Percentiles rank a stretch among this genome's conserved stretches.
These are phyloP conservation scores for Euspilapteryx auroguttella DNA, from an alignment of 2,888 invertebrate species.

Conservation along the genomic window DNA sequence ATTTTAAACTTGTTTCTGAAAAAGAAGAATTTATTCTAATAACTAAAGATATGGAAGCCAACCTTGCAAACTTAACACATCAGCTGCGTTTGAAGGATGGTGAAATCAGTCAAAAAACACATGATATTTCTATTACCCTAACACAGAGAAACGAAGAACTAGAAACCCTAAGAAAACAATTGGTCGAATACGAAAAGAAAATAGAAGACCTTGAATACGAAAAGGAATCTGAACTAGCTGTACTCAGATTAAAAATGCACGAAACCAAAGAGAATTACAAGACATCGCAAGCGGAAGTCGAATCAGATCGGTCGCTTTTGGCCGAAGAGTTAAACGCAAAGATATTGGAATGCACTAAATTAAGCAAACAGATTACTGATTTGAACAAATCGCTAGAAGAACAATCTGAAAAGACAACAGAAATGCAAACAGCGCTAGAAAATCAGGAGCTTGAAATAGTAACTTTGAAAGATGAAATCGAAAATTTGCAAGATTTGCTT, in stretches of 20 bases:
- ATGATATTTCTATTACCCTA: conserved; percentile 28
- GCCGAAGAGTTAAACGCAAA: conserved; percentile 36
- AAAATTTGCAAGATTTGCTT: conserved; percentile 21
- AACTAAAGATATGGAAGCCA: conserved; percentile 20
- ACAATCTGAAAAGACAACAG: conserved; percentile 53
- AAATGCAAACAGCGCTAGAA: conserved; percentile 65
- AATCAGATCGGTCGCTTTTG: conserved; percentile 23
- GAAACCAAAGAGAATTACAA: conserved; percentile 36
- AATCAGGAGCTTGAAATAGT: conserved; percentile 75
- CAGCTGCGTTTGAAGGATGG: conserved; percentile 32
- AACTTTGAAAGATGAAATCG: conserved; percentile 68
- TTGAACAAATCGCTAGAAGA: conserved; percentile 55
- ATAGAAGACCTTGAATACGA: conserved; percentile 49
- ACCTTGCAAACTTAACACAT: conserved; percentile 22
- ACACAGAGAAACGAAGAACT: conserved; percentile 40
- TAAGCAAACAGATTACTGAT: conserved; percentile 53
- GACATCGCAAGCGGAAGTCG: conserved; percentile 19
- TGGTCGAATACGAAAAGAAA: conserved; percentile 39
- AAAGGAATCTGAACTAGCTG: conserved; percentile 56
- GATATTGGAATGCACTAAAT: conserved; percentile 44
- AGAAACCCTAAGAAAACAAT: conserved; percentile 34
- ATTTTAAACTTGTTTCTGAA: conserved; percentile 6
- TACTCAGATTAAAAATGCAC: conserved; percentile 52
- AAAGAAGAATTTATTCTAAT: conserved; percentile 19
- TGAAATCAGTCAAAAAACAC: conserved; percentile 40